Base-by-base conservation (phyloP, 2,797 vertebrate genomes). In the Danio tinwini region DNA sequence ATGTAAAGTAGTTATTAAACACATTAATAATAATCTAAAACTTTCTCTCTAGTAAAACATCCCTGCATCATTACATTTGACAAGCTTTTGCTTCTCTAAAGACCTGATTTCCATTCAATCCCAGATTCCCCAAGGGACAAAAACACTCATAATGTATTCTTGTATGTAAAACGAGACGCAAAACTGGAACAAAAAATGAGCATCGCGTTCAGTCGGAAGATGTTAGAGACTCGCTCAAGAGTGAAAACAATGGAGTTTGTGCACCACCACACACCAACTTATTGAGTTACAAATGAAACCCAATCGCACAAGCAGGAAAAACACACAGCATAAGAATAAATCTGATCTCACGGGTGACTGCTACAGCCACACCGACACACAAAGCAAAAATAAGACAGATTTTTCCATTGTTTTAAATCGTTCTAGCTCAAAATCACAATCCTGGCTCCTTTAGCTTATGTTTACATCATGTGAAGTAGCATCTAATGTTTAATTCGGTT, bases 261-360 rank as follows among this genome's bases (percentile, higher is more conserved):
- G 45, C 10, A 70, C 8, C 61, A 68, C 2, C 65, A 69, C 64
- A 74, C 13, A 63, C 74, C 56, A 58, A 16, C n/a, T 47, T 75
- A 63, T 42, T n/a, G 67, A 50, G 55, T 78, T 73, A 56, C 62
- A 77, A 47, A 65, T 67, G 8, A 75, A 62, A 19, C 16, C 44
- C 72, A 71, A 70, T 39, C 19, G 59, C 62, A 67, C 50, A 64
- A 8, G 45, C 50, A 40, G 39, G 10, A n/a, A 5, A 50, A 69
- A 74, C 42, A 19, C 11, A 0, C 49, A 69, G 44, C 17, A 42
- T 6, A 79, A 49, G 2, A 62, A 62, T 59, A 72, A 56, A 71
- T 59, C 64, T 47, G 73, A 80, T 81, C 44, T 50, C 17, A 75
- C 16, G 40, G 49, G 42, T 40, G 75, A 67, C 59, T 49, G 59